phyloP scores from a whole-genome alignment of 2,888 invertebrate genomes.

The Physocephala rufipes region DNA sequence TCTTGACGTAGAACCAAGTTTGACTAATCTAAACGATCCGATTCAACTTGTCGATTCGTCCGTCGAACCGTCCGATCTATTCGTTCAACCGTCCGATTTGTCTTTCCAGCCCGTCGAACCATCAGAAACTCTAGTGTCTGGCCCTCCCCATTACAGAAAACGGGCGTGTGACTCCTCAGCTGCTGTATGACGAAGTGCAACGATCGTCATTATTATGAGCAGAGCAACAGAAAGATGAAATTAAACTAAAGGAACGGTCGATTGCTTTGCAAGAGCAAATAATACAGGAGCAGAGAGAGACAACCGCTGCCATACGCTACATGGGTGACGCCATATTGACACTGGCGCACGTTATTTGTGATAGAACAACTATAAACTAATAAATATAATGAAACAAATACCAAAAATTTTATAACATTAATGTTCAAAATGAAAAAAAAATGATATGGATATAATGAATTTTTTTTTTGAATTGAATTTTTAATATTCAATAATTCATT shows the following conservation, averaged over 20 bases:
- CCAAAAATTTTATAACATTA: no score
- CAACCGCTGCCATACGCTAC: neutral
- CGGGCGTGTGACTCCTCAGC: neutral
- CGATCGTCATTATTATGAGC: neutral
- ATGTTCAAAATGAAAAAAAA: no score
- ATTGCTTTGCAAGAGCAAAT: slow-evolving; percentile 8
- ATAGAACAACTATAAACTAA: no score
- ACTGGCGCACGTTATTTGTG: neutral
- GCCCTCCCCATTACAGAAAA: neutral
- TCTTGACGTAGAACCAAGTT: no score
- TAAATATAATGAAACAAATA: no score
- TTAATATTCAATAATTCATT: no score
- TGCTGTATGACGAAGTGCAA: neutral
- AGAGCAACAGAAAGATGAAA: neutral
- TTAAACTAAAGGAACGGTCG: neutral
- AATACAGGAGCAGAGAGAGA: neutral
- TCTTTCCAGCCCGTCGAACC: no score
- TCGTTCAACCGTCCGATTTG: neutral
- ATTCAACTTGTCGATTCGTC: no score
- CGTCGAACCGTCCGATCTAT: no score
- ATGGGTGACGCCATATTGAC: neutral
- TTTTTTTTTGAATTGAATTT: no score
- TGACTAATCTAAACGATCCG: no score
- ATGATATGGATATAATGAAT: no score
- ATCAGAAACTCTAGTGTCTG: neutral